Percentiles rank a stretch among this genome's conserved stretches.
Evolutionary conservation across 2,888 invertebrate genomes (phyloP).

Genomic region (Hipparchia semele): DNA sequence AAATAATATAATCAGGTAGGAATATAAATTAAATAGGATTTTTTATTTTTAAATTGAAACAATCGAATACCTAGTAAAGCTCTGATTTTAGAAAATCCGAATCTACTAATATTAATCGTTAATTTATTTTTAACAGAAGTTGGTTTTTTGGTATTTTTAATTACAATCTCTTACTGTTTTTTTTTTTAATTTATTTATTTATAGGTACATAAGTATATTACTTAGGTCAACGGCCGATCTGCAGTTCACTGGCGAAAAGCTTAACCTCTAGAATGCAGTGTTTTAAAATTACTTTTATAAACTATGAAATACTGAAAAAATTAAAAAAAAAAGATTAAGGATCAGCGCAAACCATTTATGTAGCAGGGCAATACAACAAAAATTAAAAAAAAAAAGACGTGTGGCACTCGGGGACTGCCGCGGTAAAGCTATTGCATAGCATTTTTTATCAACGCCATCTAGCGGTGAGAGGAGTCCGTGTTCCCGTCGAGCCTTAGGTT

Average conservation of each 20-base stretch:
- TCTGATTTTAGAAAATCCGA: conserved; percentile 60
- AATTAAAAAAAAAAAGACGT: not conserved
- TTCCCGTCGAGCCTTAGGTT: no score
- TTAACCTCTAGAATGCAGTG: conserved; percentile 55
- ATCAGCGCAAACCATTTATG: conserved; percentile 26
- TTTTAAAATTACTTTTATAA: conserved; percentile 53
- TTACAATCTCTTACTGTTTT: conserved; percentile 39
- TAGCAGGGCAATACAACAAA: not conserved
- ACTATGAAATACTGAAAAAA: conserved; percentile 64
- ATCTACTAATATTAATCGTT: conserved; percentile 50
- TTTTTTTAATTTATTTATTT: conserved; percentile 47
- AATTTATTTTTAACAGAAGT: conserved; percentile 38
- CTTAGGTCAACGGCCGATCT: conserved; percentile 69
- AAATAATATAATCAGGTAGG: conserved; percentile 53
- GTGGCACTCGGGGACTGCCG: no score
- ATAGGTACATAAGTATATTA: conserved; percentile 52
- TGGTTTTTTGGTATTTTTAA: conserved; percentile 32
- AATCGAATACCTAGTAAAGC: conserved; percentile 57
- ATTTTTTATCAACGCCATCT: no score
- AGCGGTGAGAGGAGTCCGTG: no score
- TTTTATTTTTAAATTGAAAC: conserved; percentile 46
- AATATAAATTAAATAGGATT: conserved; percentile 56
- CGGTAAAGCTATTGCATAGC: no score
- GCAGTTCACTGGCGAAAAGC: conserved; percentile 65
- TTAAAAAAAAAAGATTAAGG: conserved; percentile 61